These are phyloP conservation scores for Agrotis puta DNA, from an alignment of 2,888 invertebrate genomes.

Conservation along the genomic window DNA sequence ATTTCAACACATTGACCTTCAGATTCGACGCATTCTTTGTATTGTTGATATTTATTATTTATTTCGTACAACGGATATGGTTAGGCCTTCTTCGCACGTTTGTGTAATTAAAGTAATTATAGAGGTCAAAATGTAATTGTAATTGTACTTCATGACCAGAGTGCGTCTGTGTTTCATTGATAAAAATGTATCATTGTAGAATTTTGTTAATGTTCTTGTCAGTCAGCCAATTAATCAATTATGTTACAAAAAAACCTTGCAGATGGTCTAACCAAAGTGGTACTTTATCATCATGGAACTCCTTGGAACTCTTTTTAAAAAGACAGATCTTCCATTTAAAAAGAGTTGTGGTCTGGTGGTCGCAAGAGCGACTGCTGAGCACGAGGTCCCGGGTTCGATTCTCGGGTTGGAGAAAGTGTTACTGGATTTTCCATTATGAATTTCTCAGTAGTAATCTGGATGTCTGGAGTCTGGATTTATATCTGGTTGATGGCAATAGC, in stretches of 20 bases:
- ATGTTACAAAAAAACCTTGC: no score
- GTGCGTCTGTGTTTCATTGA: not conserved
- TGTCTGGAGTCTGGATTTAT: not conserved
- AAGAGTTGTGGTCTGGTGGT: no score
- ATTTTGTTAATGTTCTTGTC: not conserved
- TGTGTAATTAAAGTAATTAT: constrained; percentile 40
- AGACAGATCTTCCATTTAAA: no score
- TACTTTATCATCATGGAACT: no score
- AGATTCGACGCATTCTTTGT: constrained; percentile 3
- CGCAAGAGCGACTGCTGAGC: no score
- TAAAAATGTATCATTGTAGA: not conserved
- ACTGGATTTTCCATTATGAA: not conserved
- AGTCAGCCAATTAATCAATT: no score
- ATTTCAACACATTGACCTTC: constrained; percentile 23
- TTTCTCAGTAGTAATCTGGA: not conserved
- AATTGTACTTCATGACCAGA: not conserved
- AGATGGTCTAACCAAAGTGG: no score
- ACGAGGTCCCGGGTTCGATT: no score
- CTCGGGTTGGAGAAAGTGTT: no score
- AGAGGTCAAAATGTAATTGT: constrained; percentile 21
- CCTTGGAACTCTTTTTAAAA: no score
- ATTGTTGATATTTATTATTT: not conserved
- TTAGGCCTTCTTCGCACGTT: constrained; percentile 42
- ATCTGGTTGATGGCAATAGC: not conserved
- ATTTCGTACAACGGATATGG: constrained; percentile 25